These are phyloP conservation scores for Drosophila lowei DNA, from an alignment of 1,140 invertebrate species.

Conservation along the genomic window DNA sequence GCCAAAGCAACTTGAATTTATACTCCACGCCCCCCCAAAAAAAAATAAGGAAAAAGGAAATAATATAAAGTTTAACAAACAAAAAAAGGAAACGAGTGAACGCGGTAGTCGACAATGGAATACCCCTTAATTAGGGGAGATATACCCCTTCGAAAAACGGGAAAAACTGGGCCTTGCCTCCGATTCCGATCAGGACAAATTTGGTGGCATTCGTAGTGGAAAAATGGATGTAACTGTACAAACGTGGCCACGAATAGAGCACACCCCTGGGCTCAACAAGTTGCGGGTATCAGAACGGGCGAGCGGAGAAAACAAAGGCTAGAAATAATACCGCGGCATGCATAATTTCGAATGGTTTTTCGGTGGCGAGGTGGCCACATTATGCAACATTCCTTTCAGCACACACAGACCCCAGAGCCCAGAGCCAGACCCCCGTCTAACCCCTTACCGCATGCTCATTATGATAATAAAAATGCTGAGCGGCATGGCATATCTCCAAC, in stretches of 20 bases:
- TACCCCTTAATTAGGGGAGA: not conserved
- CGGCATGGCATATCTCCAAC: constrained; percentile 16
- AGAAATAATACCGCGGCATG: constrained; percentile 70
- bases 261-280: too few relatives aligned
- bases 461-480: constrained; percentile 75
- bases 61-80: constrained; percentile 16
- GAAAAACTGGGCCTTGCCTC: too few relatives aligned
- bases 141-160: too few relatives aligned
- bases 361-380: constrained; percentile 54
- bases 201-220: too few relatives aligned
- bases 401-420: constrained; percentile 23
- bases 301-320: constrained; percentile 54
- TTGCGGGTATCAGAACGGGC: too few relatives aligned
- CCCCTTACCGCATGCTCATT: constrained; percentile 57
- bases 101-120: not conserved
- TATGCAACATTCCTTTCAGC: constrained; percentile 74
- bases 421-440: not conserved
- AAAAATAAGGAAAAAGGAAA: constrained; percentile 5
- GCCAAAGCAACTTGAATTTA: constrained; percentile 68
- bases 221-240: too few relatives aligned
- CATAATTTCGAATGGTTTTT: constrained; percentile 74
- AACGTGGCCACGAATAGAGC: too few relatives aligned
- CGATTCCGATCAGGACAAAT: too few relatives aligned
- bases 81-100: constrained; percentile 17
- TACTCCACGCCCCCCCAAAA: constrained; percentile 19